Evolutionary conservation across 2,113 vertebrate genomes (phyloP), one percentile per base, ranked within the genome.

Genomic region (Bufo gargarizans): DNA sequence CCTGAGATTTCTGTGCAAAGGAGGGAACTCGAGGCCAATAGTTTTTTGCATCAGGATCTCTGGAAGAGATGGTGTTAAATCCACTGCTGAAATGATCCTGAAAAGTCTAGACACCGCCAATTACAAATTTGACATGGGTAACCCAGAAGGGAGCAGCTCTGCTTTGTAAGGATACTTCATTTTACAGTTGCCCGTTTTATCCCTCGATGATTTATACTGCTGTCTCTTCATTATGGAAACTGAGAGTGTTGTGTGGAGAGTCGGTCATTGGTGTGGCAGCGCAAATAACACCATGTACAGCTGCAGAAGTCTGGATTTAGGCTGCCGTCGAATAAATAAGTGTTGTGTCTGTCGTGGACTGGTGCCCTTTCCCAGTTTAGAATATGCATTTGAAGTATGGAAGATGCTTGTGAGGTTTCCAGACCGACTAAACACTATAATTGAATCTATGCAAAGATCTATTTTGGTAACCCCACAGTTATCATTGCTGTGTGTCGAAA

Each of bases 361-460:
- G 3, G 10, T 78, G 90, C 14, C 2, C 0, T 50, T 47, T 83
- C 63, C 58, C 47, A 53, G 22, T 83, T 83, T 83, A 83, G 81
- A 50, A 65, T 82, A 61, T 65, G 22, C 59, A 49, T 49, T 65
- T 82, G 33, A 49, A 82, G 80, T 82, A 82, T 72, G 22, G 83
- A 85, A 76, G 83, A 85, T 19, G 69, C 50, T 58, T 63, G 56
- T 61, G 72, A 77, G 84, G 71, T 61, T 86, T 61, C 67, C 33
- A 86, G 47, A 67, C 49, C 43, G 14, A 67, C 58, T 13, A 47
- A 65, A 76, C 74, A 17, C 85, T 78, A 78, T 86, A 86, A 78
- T 86, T 86, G 79, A 63, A 67, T 78, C 58, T 86, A 86, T 86
- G 85, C 47, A 45, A 53, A 55, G 85, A 33, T 86, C 85, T 86